A percentile compares a stretch with the other conserved stretches of the same genome.
These are phyloP conservation scores for Acanthosepion pharaonis DNA, from an alignment of 2,888 invertebrate genomes.

Conservation along the genomic window DNA sequence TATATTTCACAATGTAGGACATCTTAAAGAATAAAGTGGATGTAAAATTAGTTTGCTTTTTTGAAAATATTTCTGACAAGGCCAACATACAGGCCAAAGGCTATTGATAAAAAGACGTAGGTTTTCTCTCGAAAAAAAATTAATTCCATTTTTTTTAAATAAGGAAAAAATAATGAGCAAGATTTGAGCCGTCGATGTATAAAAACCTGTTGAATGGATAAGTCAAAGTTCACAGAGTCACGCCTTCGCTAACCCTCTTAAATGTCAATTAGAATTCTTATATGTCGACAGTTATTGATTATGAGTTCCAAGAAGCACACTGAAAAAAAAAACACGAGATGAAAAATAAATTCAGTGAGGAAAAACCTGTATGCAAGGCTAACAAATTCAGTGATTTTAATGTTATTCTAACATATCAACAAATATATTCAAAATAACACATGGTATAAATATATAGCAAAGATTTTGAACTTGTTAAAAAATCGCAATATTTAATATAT, in stretches of 20 bases:
- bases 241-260: not conserved
- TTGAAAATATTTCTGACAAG: not conserved
- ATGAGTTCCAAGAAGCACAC: not conserved
- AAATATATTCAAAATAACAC: too few relatives aligned
- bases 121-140: not conserved
- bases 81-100: not conserved
- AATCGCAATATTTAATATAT: too few relatives aligned
- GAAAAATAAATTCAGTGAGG: rapidly evolving
- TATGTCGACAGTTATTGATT: not conserved
- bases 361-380: too few relatives aligned
- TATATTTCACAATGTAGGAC: not conserved
- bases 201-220: not conserved
- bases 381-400: too few relatives aligned
- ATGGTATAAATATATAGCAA: too few relatives aligned
- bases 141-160: not conserved
- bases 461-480: too few relatives aligned
- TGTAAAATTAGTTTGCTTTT: not conserved
- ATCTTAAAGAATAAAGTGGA: not conserved
- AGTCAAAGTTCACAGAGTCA: not conserved
- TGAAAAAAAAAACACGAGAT: not conserved
- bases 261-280: not conserved
- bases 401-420: too few relatives aligned
- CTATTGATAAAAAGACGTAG: not conserved
- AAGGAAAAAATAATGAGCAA: not conserved
- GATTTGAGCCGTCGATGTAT: not conserved